Conservation (phyloP, 2,888 invertebrate genomes). For the Marasmarcha lunaedactyla region DNA sequence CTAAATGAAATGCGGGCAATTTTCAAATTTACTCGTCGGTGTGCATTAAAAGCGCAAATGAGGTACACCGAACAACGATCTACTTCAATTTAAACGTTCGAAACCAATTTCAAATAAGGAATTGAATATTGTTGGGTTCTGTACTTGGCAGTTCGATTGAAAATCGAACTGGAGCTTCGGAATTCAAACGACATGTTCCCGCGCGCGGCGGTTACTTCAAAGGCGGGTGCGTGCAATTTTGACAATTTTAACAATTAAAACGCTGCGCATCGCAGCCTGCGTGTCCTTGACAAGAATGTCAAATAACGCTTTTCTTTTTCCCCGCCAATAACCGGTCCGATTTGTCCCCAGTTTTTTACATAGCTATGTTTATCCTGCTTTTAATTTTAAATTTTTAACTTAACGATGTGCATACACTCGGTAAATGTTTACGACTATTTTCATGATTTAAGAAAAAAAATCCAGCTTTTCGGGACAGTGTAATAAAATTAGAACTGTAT, state of each 20-base stretch:
- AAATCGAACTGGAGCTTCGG: constrained; percentile 29
- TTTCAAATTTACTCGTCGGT: constrained; percentile 1
- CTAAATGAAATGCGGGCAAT: not conserved
- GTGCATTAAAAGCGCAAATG: not conserved
- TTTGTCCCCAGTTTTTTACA: constrained; percentile 28
- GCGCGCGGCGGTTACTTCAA: constrained; percentile 44
- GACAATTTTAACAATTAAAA: constrained; percentile 69
- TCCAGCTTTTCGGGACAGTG: constrained; percentile 41
- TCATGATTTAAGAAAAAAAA: constrained; percentile 31
- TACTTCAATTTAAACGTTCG: not conserved
- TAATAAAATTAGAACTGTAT: constrained; percentile 58
- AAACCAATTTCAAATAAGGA: not conserved
- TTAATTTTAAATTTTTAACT: constrained; percentile 25
- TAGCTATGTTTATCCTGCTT: constrained; percentile 21
- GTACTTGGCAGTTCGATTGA: constrained; percentile 20
- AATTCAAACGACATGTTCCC: constrained; percentile 19
- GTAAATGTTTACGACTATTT: constrained; percentile 37
- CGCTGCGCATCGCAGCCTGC: constrained; percentile 41
- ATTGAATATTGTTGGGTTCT: not conserved
- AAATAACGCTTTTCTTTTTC: constrained; percentile 27
- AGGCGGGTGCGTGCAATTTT: constrained; percentile 44
- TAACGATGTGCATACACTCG: not conserved
- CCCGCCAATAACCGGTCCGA: constrained; percentile 36
- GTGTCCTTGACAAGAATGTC: constrained; percentile 62
- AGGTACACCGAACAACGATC: not conserved